Percentiles rank a stretch among this genome's conserved stretches.
Conservation (phyloP, 2,113 vertebrate genomes). For the Eupsittula cactorum region DNA sequence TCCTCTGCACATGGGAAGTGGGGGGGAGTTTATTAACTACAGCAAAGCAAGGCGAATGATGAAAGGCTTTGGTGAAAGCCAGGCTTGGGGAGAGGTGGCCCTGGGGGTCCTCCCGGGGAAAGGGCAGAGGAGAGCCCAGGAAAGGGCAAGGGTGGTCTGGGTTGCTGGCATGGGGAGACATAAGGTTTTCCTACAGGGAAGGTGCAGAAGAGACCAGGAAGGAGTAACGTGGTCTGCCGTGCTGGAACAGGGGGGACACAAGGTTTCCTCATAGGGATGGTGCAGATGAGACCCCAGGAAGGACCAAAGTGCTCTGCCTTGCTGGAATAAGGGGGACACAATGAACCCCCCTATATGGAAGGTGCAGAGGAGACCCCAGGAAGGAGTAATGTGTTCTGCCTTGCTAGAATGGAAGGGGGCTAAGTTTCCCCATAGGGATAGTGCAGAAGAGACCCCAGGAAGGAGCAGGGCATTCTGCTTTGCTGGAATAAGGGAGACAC, state of each 20-base stretch:
- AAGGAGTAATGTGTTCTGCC: background rate
- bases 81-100: background rate
- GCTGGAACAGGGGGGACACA: background rate
- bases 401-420: too few relatives aligned
- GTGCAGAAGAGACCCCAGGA: background rate
- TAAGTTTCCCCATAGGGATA: fast-evolving
- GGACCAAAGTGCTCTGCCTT: background rate
- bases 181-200: background rate
- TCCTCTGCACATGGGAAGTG: background rate
- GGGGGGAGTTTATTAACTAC: background rate
- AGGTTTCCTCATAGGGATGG: background rate
- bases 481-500: background rate
- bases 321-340: background rate
- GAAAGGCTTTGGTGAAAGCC: background rate
- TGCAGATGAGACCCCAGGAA: background rate
- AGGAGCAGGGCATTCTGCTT: background rate
- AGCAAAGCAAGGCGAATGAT: background rate
- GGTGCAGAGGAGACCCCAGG: background rate
- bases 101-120: background rate
- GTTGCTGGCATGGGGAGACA: background rate
- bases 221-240: too few relatives aligned
- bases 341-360: background rate
- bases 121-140: background rate
- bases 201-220: background rate
- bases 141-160: background rate